Percentiles rank a stretch among this genome's conserved stretches.
Evolutionary conservation across 2,797 vertebrate genomes (phyloP).

Genomic region (Moxostoma hubbsi): DNA sequence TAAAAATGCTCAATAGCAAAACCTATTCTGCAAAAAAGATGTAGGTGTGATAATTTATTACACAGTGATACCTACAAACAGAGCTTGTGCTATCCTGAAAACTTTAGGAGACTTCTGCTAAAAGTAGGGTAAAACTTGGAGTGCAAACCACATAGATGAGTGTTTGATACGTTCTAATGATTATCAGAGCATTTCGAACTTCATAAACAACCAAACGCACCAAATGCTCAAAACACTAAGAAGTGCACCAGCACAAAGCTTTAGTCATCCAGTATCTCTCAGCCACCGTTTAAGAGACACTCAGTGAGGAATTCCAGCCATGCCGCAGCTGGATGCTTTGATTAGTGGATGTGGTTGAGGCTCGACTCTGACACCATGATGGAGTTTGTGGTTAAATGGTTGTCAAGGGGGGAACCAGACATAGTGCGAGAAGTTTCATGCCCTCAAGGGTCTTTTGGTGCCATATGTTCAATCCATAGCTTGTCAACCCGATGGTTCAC

Average conservation of each 20-base stretch:
- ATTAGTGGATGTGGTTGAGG: slow-evolving; percentile 9
- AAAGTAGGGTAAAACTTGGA: not conserved
- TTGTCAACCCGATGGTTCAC: not conserved
- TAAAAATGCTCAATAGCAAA: not conserved
- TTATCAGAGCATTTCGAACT: not conserved
- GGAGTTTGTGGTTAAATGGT: not conserved
- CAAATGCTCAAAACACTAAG: not conserved
- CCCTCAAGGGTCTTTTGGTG: not conserved
- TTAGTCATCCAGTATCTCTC: slow-evolving; percentile 7
- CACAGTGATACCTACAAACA: not conserved
- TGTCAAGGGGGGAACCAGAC: not conserved
- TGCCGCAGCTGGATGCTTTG: not conserved
- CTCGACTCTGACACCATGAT: slow-evolving; percentile 19
- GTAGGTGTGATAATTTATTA: not conserved
- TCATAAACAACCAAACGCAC: not conserved
- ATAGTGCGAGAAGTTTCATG: slow-evolving; percentile 10
- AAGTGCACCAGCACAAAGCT: slow-evolving; percentile 30
- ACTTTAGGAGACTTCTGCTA: not conserved
- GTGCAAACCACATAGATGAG: not conserved
- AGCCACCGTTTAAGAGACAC: slow-evolving; percentile 8
- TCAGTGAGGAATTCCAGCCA: slow-evolving; percentile 17
- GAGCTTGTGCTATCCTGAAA: not conserved
- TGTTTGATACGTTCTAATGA: not conserved
- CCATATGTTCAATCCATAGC: not conserved
- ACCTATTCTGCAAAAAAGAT: not conserved